These are phyloP conservation scores for Sylvietta virens DNA, from an alignment of 2,113 vertebrate species.

Conservation along the genomic window DNA sequence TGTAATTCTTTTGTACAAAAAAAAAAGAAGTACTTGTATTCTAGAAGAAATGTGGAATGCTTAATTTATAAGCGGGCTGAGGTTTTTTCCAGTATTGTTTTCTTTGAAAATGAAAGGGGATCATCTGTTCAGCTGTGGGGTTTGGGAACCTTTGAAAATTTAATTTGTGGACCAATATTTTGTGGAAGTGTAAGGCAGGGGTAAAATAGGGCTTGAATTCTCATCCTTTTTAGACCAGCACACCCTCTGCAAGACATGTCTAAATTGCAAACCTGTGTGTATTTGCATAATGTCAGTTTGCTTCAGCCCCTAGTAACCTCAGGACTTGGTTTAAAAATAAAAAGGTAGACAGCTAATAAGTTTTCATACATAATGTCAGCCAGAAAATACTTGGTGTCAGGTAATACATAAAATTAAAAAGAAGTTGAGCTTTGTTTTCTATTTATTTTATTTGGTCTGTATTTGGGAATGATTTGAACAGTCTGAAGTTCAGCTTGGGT, in stretches of 20 bases:
- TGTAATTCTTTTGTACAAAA: constrained; percentile 88
- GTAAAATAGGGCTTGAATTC: constrained; percentile 76
- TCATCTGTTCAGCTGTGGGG: constrained; percentile 78
- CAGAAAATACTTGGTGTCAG: constrained; percentile 75
- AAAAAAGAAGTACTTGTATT: constrained; percentile 86
- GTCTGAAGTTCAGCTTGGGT: constrained; percentile 70
- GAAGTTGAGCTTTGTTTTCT: constrained; percentile 69
- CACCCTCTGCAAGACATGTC: constrained; percentile 72
- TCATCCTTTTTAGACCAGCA: constrained; percentile 76
- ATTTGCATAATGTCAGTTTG: constrained; percentile 68
- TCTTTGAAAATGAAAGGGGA: constrained; percentile 82
- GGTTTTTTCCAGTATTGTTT: constrained; percentile 80
- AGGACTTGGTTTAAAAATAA: constrained; percentile 76
- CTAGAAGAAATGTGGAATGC: constrained; percentile 85
- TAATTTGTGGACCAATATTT: constrained; percentile 94
- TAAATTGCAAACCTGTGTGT: constrained; percentile 66
- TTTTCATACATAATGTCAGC: constrained; percentile 70
- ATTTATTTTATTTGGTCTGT: constrained; percentile 74
- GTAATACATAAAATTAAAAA: constrained; percentile 59
- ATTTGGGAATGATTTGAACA: constrained; percentile 75
- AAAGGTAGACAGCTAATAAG: constrained; percentile 73
- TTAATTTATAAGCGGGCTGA: constrained; percentile 87
- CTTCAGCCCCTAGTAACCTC: constrained; percentile 78
- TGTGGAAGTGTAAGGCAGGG: constrained; percentile 76
- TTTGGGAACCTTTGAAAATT: constrained; percentile 75